A percentile compares a stretch with the other conserved stretches of the same genome.
These are phyloP conservation scores for Hypocryptadius cinnamomeus DNA, from an alignment of 2,113 vertebrate genomes.

Conservation along the genomic window DNA sequence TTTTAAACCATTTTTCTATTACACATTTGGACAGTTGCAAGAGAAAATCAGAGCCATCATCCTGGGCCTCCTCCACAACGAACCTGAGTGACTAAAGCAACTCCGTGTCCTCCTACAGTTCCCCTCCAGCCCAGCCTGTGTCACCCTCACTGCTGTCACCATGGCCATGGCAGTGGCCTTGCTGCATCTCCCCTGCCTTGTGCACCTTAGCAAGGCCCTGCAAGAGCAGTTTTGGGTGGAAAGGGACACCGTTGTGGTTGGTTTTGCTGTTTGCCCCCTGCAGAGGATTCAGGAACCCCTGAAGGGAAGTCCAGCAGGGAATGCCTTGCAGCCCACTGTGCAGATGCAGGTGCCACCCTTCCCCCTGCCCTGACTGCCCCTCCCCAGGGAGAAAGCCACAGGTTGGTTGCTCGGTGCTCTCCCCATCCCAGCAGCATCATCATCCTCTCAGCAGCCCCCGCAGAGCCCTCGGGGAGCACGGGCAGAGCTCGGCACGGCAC, in stretches of 20 bases:
- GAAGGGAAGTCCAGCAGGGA: accelerated
- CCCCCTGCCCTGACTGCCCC: not conserved
- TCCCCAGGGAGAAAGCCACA: not conserved
- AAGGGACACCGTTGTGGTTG: accelerated
- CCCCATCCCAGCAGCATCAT: not conserved
- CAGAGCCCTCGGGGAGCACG: accelerated
- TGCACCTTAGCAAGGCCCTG: not conserved
- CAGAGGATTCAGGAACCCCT: not conserved
- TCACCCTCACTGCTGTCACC: not conserved
- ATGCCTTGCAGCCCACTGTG: not conserved
- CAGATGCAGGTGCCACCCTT: not conserved
- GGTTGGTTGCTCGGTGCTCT: not conserved
- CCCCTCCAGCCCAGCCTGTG: not conserved
- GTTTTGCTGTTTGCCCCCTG: not conserved
- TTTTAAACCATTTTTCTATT: not conserved
- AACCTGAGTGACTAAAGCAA: not conserved
- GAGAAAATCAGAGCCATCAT: not conserved
- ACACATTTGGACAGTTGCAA: not conserved
- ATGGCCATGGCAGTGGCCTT: not conserved
- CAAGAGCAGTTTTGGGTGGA: not conserved
- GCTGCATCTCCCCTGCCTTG: not conserved
- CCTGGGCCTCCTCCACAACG: not conserved
- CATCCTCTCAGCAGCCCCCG: not conserved
- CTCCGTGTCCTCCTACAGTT: accelerated
- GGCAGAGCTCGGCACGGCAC: accelerated